Evolutionary conservation across 2,888 invertebrate species (phyloP), one percentile per base, ranked within the genome.

Genomic region (Sussaba pulchella): DNA sequence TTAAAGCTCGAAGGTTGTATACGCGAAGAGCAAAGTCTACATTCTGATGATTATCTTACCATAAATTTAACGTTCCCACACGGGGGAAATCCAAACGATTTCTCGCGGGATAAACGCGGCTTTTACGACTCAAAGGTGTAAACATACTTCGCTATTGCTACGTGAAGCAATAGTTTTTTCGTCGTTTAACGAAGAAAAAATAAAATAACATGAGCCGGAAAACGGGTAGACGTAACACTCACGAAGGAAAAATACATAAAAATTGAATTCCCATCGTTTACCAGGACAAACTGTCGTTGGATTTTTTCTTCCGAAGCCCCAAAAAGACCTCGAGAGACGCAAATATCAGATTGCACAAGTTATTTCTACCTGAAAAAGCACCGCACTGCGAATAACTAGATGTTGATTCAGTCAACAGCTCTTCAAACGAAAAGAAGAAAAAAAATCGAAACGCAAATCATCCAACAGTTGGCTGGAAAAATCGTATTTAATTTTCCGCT

Each of bases 101-200:
- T 52, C 75, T 52, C 69, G 45, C 17, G 69, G 63, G 43, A 63
- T 36, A 41, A 67, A 19, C 12, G 12, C 41, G 45, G 21, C 17
- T 21, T 39, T 26, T 12, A 24, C 36, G 10, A 47, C 36, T 14
- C 14, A 59, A 59, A 10, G 14, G 47, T 21, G 41, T n/a, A 41
- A 2, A 17, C 41, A 21, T 52, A 41, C 52, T 19, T 41, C 14
- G 31, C n/a, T 12, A 17, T 36, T 36, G 12, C 39, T 17, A 43
- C 47, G 66, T 50, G 43, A 17, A 73, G 4, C 47, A 9, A 12
- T 41, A 45, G 47, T 78, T 82, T 66, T 17, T 17, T 31, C 50
- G 66, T 45, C 75, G 67, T 72, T 10, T 43, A 67, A 78, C 59
- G 72, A 26, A 52, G 61, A 52, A 14, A 9, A 59, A 61, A 64